These are phyloP conservation scores for Clytia hemisphaerica DNA, from an alignment of 30 jellyfish, hydroid and myxozoan species.

Conservation along the genomic window DNA sequence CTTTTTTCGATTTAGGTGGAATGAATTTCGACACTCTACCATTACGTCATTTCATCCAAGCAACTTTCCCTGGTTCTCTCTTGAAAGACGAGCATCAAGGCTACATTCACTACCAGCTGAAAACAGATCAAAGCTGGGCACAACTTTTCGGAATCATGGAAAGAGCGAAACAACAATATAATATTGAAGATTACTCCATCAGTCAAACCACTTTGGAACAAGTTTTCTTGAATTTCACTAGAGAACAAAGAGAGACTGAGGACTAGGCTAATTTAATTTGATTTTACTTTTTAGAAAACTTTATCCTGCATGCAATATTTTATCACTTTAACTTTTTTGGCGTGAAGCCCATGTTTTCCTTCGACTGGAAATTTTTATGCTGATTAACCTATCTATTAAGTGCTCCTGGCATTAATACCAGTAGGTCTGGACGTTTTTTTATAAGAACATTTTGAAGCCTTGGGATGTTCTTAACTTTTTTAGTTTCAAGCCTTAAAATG, in stretches of 20 bases:
- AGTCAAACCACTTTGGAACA: conserved; percentile 95
- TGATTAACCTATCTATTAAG: too few species aligned
- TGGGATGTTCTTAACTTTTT: too few species aligned
- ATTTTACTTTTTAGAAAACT: too few species aligned
- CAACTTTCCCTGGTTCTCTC: conserved; percentile 78
- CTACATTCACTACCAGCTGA: conserved; percentile 58
- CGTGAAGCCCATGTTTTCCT: too few species aligned
- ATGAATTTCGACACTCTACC: conserved; percentile 29
- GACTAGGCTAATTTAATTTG: too few species aligned
- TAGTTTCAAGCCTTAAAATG: too few species aligned
- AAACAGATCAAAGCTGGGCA: conserved; percentile 62
- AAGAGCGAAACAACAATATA: conserved; percentile 40
- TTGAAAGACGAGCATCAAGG: conserved; percentile 87
- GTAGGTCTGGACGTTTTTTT: too few species aligned
- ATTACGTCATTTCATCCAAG: conserved; percentile 33
- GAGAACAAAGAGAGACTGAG: conserved; percentile 52
- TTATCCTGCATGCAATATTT: too few species aligned
- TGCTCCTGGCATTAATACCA: too few species aligned
- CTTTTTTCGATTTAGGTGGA: conserved; percentile 5
- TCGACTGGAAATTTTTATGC: too few species aligned
- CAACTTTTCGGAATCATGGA: conserved; percentile 74
- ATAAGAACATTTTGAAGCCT: too few species aligned
- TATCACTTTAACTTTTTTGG: too few species aligned
- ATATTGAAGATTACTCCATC: conserved; percentile 80
- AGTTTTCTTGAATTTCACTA: conserved; percentile 73